Base-by-base conservation (phyloP, 1,140 invertebrate genomes). In the Pogonomyrmex californicus region DNA sequence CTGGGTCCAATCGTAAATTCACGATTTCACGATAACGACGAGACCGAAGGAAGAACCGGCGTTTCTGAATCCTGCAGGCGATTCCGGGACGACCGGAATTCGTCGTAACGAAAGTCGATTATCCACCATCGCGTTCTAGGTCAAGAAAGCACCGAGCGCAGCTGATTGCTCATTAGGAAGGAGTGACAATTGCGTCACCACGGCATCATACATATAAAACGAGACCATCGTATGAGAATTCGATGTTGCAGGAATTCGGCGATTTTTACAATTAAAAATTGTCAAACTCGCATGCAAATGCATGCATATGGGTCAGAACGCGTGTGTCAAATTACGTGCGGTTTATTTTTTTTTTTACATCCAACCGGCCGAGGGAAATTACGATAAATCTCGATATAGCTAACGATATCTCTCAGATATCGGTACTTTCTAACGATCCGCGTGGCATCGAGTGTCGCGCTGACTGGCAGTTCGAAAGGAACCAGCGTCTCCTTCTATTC, bases 11-110 rank as follows among this genome's bases (percentile, higher is more conserved):
- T 17, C 58, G 56, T 87, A 87, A 87, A 87, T 85, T 85, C 63
- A n/a, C 56, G 70, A 86, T 89, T 89, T 89, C 79, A 83, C 79
- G 87, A 71, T 77, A 83, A 78, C 56, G 70, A 85, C 10, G 23
- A 30, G 56, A 70, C 71, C 70, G 70, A 66, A 87, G 12, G 47
- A 38, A 73, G 33, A 51, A 68, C 23, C 9, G 14, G 3, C 10
- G 17, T 10, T 23, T 1, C 51, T 5, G 54, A 70, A 44, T 70
- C 23, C 44, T 54, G 47, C 65, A 65, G 4, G 23, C 62, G 71
- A 47, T 62, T 17, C 54, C 60, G 60, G 44, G 7, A 38, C 6
- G 30, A 63, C 17, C 7, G 38, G 12, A 68, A 62, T 71, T 79
- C 44, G 12, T 85, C 41, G 33, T 79, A 58, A 75, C 44, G 68